Conservation (phyloP, 64 coral and sea anemone species). For the Platygyra sinensis region DNA sequence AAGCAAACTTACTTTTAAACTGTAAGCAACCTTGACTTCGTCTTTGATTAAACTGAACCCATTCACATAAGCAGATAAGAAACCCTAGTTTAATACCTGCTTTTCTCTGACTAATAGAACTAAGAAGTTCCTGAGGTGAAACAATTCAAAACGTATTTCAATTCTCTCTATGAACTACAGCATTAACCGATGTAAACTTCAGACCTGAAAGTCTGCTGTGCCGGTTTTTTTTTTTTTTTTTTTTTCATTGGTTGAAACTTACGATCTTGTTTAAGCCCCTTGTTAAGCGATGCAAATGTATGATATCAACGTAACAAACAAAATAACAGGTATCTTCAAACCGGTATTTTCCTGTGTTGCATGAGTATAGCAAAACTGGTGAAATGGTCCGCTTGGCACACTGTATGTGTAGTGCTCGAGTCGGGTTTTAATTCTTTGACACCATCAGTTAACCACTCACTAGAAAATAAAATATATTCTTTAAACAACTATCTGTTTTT, state of each 20-base stretch:
- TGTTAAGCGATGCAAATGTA: background rate
- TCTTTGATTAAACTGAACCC: too few relatives aligned
- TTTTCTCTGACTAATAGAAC: too few relatives aligned
- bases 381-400: constrained; percentile 29
- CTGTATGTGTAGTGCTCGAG: background rate
- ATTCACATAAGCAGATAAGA: too few relatives aligned
- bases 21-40: too few relatives aligned
- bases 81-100: too few relatives aligned
- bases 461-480: background rate
- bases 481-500: background rate
- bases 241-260: too few relatives aligned
- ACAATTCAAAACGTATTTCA: too few relatives aligned
- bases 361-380: constrained; percentile 55
- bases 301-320: background rate
- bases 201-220: too few relatives aligned
- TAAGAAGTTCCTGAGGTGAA: too few relatives aligned
- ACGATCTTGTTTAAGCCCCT: background rate
- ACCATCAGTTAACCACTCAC: background rate
- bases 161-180: too few relatives aligned
- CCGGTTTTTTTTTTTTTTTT: too few relatives aligned
- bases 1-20: background rate
- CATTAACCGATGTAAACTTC: too few relatives aligned
- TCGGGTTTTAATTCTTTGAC: background rate
- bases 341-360: constrained; percentile 16
- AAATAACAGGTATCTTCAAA: background rate